A percentile compares a stretch with the other conserved stretches of the same genome.
These are phyloP conservation scores for Arctocebus calabarensis DNA, from an alignment of 2,797 vertebrate species.

Conservation along the genomic window DNA sequence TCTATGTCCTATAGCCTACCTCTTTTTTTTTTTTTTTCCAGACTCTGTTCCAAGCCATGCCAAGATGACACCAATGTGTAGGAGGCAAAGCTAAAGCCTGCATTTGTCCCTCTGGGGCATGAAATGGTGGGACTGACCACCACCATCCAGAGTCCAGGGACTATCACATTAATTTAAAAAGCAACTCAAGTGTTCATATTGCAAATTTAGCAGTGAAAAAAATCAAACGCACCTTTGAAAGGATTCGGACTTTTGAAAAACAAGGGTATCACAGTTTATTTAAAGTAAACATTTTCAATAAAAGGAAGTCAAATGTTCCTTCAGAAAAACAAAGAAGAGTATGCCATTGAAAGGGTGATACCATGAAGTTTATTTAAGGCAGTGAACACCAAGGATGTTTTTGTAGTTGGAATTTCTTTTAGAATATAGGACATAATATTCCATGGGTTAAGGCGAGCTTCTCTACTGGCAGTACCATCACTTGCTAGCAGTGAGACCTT, in stretches of 20 bases:
- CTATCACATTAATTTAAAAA: background rate
- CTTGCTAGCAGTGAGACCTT: background rate
- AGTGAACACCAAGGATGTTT: background rate
- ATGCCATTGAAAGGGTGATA: background rate
- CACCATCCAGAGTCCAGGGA: background rate
- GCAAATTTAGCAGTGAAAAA: background rate
- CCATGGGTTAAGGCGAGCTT: background rate
- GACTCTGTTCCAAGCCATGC: background rate
- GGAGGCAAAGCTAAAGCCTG: background rate
- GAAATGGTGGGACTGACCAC: background rate
- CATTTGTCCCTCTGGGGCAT: background rate
- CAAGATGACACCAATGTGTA: background rate
- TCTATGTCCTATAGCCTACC: background rate
- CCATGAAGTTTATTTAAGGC: background rate
- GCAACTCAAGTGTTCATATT: background rate
- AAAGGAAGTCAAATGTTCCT: background rate
- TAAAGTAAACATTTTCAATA: background rate
- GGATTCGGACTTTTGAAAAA: conserved; percentile 25
- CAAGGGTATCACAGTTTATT: background rate
- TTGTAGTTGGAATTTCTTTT: background rate
- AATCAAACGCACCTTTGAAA: conserved; percentile 13
- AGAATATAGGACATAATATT: background rate
- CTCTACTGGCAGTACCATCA: background rate
- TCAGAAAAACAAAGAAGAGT: background rate
- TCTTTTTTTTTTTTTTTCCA: background rate